These are phyloP conservation scores for Phymastichus coffea DNA, from an alignment of 1,140 invertebrate species.

Conservation along the genomic window DNA sequence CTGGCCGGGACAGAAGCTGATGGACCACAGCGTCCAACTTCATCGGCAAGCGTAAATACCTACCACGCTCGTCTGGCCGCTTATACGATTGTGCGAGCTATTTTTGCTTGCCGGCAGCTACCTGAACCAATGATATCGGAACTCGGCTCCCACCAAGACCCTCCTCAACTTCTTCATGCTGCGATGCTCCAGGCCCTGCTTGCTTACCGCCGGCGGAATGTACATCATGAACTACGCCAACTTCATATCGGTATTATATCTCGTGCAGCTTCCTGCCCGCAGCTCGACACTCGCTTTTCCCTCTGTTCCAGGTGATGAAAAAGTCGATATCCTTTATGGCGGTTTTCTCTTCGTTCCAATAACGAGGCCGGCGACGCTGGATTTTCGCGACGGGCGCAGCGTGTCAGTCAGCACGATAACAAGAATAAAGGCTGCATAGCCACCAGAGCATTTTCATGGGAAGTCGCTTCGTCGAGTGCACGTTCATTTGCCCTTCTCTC, in stretches of 20 bases:
- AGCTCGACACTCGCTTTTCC: background rate
- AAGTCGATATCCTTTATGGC: background rate
- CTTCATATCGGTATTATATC: background rate
- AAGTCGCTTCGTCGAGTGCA: no score
- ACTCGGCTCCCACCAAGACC: background rate
- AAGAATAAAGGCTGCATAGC: no score
- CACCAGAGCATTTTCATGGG: no score
- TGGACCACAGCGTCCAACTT: background rate
- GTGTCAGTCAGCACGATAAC: no score
- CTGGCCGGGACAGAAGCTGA: background rate
- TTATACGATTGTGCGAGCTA: no score
- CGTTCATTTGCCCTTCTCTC: no score
- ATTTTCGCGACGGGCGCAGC: no score
- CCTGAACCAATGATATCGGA: background rate
- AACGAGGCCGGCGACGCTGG: no score
- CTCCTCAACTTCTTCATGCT: background rate
- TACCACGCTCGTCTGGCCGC: no score
- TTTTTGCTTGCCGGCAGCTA: no score
- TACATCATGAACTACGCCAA: conserved; percentile 12
- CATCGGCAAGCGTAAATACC: background rate
- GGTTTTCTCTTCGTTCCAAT: background rate
- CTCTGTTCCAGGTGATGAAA: background rate
- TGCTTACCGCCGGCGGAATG: conserved; percentile 1
- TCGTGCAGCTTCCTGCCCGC: background rate
- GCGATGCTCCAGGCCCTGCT: background rate